Evolutionary conservation across 37 sponge, comb jelly and placozoan genomes (phyloP), one percentile per base, ranked within the genome.

Genomic region (Ephydatia muelleri): DNA sequence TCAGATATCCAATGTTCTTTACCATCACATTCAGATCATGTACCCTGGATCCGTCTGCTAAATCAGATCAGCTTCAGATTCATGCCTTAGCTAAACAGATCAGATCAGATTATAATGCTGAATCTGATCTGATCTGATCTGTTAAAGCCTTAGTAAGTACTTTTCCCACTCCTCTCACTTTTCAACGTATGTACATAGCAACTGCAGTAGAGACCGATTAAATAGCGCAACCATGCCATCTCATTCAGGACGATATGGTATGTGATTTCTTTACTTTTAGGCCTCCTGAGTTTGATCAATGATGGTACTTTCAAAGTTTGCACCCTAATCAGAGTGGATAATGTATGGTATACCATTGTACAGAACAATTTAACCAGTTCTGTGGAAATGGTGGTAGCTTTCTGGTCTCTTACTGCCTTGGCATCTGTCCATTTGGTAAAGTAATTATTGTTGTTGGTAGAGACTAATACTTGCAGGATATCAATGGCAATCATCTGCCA

Each of bases 191-290:
- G n/a, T n/a, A n/a, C n/a, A n/a, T n/a, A n/a, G n/a, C n/a, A n/a
- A n/a, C n/a, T n/a, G n/a, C n/a, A n/a, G n/a, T n/a, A n/a, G n/a
- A n/a, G n/a, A n/a, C n/a, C n/a, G n/a, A n/a, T n/a, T 87, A 13
- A 87, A 83, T 23, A 72, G 39, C 73, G 86, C 92, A 14, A 91
- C 92, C 87, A 91, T 87, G n/a, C 91, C 84, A 83, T 88, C 84
- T 43, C 80, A 72, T 88, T 88, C 84, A 14, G 89, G 84, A 39
- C 83, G 89, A 22, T 83, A 83, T 30, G 88, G 65, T 31, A 80
- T 77, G 3, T 84, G 78, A 11, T 75, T 11, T 23, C 84, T 39
- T 33, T 83, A 83, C 3, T 38, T 39, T 1, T 86, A 86, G 1
- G 73, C 73, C 34, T 82, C 72, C 26, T 69, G 73, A 33, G 78